phyloP scores from a whole-genome alignment of 1,140 invertebrate genomes.

The Drosophila busckii region DNA sequence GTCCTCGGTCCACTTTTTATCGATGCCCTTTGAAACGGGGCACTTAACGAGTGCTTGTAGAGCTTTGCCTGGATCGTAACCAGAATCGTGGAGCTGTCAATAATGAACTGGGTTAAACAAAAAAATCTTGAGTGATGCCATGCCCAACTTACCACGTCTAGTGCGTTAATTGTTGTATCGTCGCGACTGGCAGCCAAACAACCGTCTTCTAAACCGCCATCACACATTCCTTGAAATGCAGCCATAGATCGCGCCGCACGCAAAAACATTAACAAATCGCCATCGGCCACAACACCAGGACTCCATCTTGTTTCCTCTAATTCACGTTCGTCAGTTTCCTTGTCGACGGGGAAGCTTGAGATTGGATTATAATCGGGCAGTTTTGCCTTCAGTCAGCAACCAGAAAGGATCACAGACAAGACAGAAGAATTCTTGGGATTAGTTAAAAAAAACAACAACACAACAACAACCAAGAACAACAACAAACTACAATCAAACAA shows the following conservation, averaged over 20 bases:
- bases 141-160: conserved; percentile 89
- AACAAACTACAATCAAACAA: background rate
- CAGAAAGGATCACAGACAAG: conserved; percentile 70
- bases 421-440: conserved; percentile 64
- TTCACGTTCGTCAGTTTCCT: conserved; percentile 79
- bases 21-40: conserved; percentile 96
- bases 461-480: conserved; percentile 28
- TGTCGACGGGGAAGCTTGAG: conserved; percentile 79
- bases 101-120: too few relatives aligned
- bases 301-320: conserved; percentile 95
- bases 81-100: conserved; percentile 90
- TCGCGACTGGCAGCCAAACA: conserved; percentile 97
- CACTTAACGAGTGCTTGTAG: conserved; percentile 97
- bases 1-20: conserved; percentile 98
- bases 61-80: conserved; percentile 96
- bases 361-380: conserved; percentile 80
- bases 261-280: conserved; percentile 98
- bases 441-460: conserved; percentile 57
- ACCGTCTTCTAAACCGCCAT: conserved; percentile 97
- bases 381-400: conserved; percentile 79
- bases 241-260: conserved; percentile 96
- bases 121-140: background rate
- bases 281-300: conserved; percentile 93
- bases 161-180: conserved; percentile 98
- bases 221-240: conserved; percentile 96